Evolutionary conservation across 2,113 vertebrate genomes (phyloP), one percentile per base, ranked within the genome.

Genomic region (Oostethus manadensis): DNA sequence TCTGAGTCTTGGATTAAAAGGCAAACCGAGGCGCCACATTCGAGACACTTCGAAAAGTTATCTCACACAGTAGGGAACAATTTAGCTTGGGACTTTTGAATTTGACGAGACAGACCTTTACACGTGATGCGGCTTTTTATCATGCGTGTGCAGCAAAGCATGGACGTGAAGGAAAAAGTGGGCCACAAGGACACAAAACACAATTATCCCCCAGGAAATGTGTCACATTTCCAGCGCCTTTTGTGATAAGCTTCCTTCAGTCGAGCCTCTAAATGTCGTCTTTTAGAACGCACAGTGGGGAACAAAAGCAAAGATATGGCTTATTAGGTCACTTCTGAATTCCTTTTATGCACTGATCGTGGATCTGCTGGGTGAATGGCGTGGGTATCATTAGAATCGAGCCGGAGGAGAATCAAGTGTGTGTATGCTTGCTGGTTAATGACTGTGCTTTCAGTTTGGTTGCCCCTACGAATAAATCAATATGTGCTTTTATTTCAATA

Each of bases 201-300:
- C 57, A 71, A 73, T 70, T 58, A 56, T 78, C 83, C 87, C 82
- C 8, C 51, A 75, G 74, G 86, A 89, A 81, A 83, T 73, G 76
- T 81, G 80, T 83, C 74, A 82, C 79, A 82, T 86, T 76, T 78
- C 60, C 56, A 33, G 64, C 56, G 22, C 84, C 83, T 83, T 84
- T 86, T 86, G 70, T 73, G 73, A 80, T 82, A 84, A 81, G 71
- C 68, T 76, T 82, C 71, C 64, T 71, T 76, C 50, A 81, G 79
- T 77, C 47, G 42, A 65, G 68, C 61, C 51, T 75, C 56, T 62
- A 54, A 56, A 66, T 60, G 17, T 66, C 49, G 66, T 62, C 59
- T 79, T 75, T 78, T 56, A 71, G 72, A 74, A 76, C 44, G 62
- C 71, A 62, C 68, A 53, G 66, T 60, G 33, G 64, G 71, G 73